Percentiles rank a stretch among this genome's conserved stretches.
Evolutionary conservation across 2,888 invertebrate genomes (phyloP).

Genomic region (Lissonota sp.): DNA sequence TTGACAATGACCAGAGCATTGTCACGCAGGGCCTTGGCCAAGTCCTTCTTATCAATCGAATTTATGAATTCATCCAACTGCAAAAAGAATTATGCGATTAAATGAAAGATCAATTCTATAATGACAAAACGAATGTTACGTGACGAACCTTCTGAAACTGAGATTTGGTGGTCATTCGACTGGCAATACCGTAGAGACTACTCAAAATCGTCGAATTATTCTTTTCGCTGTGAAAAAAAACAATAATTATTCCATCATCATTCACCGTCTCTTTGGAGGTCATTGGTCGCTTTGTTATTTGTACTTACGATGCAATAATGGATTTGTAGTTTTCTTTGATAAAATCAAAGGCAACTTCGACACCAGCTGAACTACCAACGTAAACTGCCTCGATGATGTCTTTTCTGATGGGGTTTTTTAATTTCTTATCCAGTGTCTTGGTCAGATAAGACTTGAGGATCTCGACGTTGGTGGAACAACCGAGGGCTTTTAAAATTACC

Average conservation of each 20-base stretch:
- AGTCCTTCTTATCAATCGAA: neutral
- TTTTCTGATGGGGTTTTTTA: slow-evolving; percentile 68
- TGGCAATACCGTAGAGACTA: slow-evolving; percentile 1
- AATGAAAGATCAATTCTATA: neutral
- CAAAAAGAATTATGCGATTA: neutral
- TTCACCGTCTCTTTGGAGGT: neutral
- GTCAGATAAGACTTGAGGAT: slow-evolving; percentile 76
- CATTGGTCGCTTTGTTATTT: too few relatives aligned
- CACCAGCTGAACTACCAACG: slow-evolving; percentile 60
- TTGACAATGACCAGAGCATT: neutral
- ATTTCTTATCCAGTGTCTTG: slow-evolving; percentile 15
- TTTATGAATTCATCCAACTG: neutral
- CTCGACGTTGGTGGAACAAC: slow-evolving; percentile 83
- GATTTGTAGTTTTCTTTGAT: slow-evolving; percentile 56
- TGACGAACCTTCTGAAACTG: neutral
- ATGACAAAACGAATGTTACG: neutral
- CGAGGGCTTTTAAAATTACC: slow-evolving; percentile 81
- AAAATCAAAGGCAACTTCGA: slow-evolving; percentile 66
- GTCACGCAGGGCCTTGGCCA: neutral
- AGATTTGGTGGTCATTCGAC: neutral
- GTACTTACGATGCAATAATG: slow-evolving; percentile 49
- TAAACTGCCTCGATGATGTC: slow-evolving; percentile 67
- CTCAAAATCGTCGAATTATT: neutral
- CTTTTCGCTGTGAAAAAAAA: neutral
- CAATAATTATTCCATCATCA: neutral